These are phyloP conservation scores for Centropus bengalensis DNA, from an alignment of 2,113 vertebrate genomes.

Conservation along the genomic window DNA sequence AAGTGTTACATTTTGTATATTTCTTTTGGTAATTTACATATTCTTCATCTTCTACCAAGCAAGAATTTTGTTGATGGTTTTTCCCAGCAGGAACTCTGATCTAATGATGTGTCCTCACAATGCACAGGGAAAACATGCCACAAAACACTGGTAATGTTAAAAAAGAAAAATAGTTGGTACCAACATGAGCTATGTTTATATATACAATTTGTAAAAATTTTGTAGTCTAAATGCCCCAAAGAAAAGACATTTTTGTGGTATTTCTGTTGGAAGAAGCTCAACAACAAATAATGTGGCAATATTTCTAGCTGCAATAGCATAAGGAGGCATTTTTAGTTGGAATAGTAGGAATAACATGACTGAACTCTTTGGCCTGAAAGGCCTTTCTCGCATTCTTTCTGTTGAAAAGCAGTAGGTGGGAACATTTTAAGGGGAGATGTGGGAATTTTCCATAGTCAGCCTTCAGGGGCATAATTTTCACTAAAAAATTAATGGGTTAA, in stretches of 20 bases:
- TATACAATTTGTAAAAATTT: slow-evolving; percentile 71
- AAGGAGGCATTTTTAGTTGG: slow-evolving; percentile 24
- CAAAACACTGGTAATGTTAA: slow-evolving; percentile 12
- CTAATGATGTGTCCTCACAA: background rate
- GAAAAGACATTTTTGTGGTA: slow-evolving; percentile 79
- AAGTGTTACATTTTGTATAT: background rate
- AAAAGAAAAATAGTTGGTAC: slow-evolving; percentile 7
- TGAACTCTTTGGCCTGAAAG: slow-evolving; percentile 36
- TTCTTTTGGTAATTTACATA: background rate
- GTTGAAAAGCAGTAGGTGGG: slow-evolving; percentile 13
- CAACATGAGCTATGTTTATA: slow-evolving; percentile 53
- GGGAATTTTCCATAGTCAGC: slow-evolving; percentile 32
- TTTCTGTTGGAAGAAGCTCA: slow-evolving; percentile 77
- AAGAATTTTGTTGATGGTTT: background rate
- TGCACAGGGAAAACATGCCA: background rate
- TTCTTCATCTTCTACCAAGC: background rate
- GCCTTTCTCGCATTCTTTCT: slow-evolving; percentile 6
- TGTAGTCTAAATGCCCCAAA: slow-evolving; percentile 52
- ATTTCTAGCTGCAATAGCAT: slow-evolving; percentile 67
- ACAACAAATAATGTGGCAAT: slow-evolving; percentile 72
- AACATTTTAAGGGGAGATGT: slow-evolving; percentile 44
- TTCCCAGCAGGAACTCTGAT: background rate
- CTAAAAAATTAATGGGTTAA: slow-evolving; percentile 19
- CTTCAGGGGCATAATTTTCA: background rate
- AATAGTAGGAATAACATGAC: slow-evolving; percentile 35